Evolutionary conservation across 1,140 invertebrate species (phyloP), one percentile per base, ranked within the genome.

Genomic region (Apis laboriosa): DNA sequence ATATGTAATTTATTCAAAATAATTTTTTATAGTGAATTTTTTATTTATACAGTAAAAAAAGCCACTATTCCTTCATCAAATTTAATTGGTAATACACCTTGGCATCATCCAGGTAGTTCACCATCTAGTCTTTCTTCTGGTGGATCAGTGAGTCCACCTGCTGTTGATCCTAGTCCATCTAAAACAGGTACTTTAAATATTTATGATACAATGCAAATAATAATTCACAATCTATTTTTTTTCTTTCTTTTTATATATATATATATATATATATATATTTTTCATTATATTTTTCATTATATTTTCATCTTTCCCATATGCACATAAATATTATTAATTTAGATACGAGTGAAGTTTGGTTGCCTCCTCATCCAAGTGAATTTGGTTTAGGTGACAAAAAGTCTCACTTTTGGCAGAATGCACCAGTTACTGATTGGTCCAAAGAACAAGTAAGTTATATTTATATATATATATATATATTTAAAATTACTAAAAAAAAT

Each of bases 381-480:
- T 92, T 93, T 83, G 92, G 92, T 83, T 92, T 93, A 72, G 93
- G 95, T 93, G 95, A 96, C 92, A 96, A 96, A 92, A 94, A 96
- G 90, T 93, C 94, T n/a, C 95, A 96, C 80, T 95, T 96, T 82
- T 97, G 96, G 95, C 96, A 97, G 86, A 95, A 95, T 67, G 95
- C 95, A 28, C 96, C 92, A 49, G 96, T 98, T 71, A 95, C 95
- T 43, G 97, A 98, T 88, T 99, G 98, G 98, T 97, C 95, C 84
- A 97, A 97, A 92, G 97, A 98, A 92, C 97, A 98, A 95, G 97
- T 97, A 92, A 92, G 91, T 34, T 34, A 34, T 34, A 34, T 34
- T 34, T 34, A 34, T 2, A 34, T 2, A 34, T 3, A 34, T 92
- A 64, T 58, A 21, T 28, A 17, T 86, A 63, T 70, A 60, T 24